Base-by-base conservation (phyloP, 37 sponge, comb jelly and placozoan species). In the Haliclona indistincta region DNA sequence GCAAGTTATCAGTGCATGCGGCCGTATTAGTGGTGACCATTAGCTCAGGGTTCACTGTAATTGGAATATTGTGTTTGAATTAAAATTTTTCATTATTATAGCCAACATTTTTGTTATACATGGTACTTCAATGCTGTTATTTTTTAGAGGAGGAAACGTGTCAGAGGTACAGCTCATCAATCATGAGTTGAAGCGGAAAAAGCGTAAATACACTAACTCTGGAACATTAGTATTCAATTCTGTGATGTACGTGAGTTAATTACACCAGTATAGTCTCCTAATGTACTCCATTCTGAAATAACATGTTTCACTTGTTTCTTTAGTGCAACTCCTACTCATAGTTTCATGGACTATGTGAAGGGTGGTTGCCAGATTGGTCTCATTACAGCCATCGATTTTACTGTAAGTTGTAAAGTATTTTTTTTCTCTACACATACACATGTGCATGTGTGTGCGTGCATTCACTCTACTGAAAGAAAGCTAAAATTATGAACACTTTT, bases 341-440 rank as follows among this genome's bases (percentile, higher is more conserved):
- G 76, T 2, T 91, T 95, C 51, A 42, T 91, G 70, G 89, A 91
- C 55, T 88, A 73, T 76, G 69, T 91, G 20, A 84, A 51, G 52
- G 92, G 93, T 67, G 96, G 96, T 4, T 94, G 90, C 65, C 68
- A 88, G 51, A 86, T 94, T 34, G 86, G 69, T 38, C 75, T 94
- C 13, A 73, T 89, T 38, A 55, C 75, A 23, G 94, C 94, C 32
- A 75, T 94, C 23, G 94, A 94, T 68, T 88, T 94, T 65, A 94
- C 94, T 49, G 92, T 91, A 41, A 79, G 89, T 64, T n/a, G n/a
- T n/a, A n/a, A n/a, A n/a, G n/a, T n/a, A n/a, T n/a, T n/a, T n/a
- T n/a, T n/a, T n/a, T n/a, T n/a, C n/a, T n/a, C n/a, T n/a, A n/a
- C n/a, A n/a, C n/a, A n/a, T n/a, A n/a, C n/a, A n/a, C n/a, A n/a